Evolutionary conservation across 2,888 invertebrate genomes (phyloP), one percentile per base, ranked within the genome.

Genomic region (Bombyx huttoni): DNA sequence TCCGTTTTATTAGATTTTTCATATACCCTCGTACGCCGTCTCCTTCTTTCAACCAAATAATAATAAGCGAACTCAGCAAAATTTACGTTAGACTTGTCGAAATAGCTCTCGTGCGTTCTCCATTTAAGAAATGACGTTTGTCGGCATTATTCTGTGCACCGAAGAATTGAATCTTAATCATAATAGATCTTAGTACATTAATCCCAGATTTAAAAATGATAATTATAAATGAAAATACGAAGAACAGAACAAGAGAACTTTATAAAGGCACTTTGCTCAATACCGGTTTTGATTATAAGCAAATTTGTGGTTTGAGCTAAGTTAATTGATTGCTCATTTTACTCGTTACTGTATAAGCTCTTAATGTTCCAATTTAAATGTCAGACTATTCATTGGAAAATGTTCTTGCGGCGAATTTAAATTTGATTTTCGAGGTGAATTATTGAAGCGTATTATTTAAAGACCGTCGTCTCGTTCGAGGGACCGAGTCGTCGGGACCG

Each of bases 51-150:
- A 72, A 74, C 68, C 76, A 75, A 78, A 81, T 79, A 77, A 75
- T 73, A 68, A 78, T 76, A 81, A 78, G 71, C 70, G 75, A 72
- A 81, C 76, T 77, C 75, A 64, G 72, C 73, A 57, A 68, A 80
- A 79, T 82, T 80, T 78, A 71, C 73, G 72, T 77, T 69, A 65
- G 63, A 61, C 60, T 62, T 66, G 63, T 61, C 64, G 60, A 59
- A 59, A 55, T 56, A 52, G 57, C 60, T 63, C 46, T 47, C 34
- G 34, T 46, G 13, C 47, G 50, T 14, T 51, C 53, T 52, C 52
- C 51, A 53, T 58, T 40, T 8, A 3, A 1, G 40, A 10, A 40
- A 40, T 40, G 40, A 40, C 40, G 40, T 40, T 40, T 40, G 40
- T 40, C 40, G 0, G 40, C 40, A 40, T 40, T 40, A 10, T 40